Conservation (phyloP, 1,140 invertebrate species). For the Caligus rogercresseyi region DNA sequence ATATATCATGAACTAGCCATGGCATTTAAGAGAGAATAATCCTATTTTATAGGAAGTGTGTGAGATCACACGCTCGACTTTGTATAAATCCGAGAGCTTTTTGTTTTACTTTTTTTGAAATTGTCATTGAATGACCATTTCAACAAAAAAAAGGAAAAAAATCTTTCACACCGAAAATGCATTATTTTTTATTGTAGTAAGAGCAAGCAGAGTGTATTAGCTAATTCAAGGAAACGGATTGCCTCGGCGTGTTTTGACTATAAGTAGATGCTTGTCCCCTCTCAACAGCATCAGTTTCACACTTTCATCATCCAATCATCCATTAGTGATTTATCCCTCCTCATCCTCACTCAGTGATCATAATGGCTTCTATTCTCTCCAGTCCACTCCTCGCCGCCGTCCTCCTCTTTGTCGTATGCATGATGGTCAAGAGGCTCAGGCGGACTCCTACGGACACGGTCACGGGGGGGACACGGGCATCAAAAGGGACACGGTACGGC, state of each 20-base stretch:
- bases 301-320: background rate
- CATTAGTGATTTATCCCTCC: background rate
- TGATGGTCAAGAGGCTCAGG: background rate
- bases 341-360: background rate
- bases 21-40: no score
- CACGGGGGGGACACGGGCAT: background rate
- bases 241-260: background rate
- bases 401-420: background rate
- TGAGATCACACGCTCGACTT: no score
- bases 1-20: no score
- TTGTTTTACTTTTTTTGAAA: slow-evolving; percentile 1
- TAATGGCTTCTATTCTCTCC: background rate
- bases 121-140: background rate
- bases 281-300: background rate
- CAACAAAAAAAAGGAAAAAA: background rate
- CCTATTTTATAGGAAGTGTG: no score
- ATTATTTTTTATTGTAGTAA: no score
- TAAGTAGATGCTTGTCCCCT: background rate
- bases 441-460: background rate
- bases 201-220: background rate
- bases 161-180: no score
- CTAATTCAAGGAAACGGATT: background rate
- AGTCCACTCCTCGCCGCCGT: background rate
- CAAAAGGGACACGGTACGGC: slow-evolving; percentile 4
- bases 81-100: no score